Conservation (phyloP, 1,140 invertebrate species). For the Ceratosolen fusciceps region DNA sequence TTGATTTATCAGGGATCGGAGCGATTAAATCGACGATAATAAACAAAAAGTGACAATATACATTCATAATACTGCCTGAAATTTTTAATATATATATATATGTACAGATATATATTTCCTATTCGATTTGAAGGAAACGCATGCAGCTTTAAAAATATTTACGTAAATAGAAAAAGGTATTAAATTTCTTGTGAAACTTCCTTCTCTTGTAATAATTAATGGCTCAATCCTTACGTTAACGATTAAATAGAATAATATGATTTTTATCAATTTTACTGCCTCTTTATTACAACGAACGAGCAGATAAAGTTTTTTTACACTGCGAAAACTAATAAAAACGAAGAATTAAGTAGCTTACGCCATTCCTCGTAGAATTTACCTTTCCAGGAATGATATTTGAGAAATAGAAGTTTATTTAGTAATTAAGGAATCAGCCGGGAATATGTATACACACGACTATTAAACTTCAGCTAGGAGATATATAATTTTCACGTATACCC, state of each 20-base stretch:
- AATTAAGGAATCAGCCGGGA: neutral
- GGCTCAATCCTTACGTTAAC: neutral
- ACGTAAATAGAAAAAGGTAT: neutral
- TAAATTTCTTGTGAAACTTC: neutral
- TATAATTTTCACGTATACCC: no score
- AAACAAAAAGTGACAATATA: no score
- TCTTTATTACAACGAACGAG: slow-evolving; percentile 6
- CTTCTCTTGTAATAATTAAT: neutral
- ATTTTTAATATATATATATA: no score
- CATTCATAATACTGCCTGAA: no score
- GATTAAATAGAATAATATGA: slow-evolving; percentile 12
- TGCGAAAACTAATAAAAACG: neutral
- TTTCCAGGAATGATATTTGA: neutral
- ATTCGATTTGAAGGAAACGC: no score
- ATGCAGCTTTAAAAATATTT: no score
- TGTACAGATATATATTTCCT: no score
- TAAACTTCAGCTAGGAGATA: neutral
- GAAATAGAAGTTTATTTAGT: neutral
- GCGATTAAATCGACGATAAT: no score
- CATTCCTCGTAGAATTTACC: neutral
- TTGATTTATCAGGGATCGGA: no score
- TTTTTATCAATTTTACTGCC: slow-evolving; percentile 1
- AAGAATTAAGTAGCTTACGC: neutral
- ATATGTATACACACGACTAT: neutral
- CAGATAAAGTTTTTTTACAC: neutral